Evolutionary conservation across 1,140 invertebrate genomes (phyloP).

Genomic region (Zeugodacus cucurbitae): DNA sequence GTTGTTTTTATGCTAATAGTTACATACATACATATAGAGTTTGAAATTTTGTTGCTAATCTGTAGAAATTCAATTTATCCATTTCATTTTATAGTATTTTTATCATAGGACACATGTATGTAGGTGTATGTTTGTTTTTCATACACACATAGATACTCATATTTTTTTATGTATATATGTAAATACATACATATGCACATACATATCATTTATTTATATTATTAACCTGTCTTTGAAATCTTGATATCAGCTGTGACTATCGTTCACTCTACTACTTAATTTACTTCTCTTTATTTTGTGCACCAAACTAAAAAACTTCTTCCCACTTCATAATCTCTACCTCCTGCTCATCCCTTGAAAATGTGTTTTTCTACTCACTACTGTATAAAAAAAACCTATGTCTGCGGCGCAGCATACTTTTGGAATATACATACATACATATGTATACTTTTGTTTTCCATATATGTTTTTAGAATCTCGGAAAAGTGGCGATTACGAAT

Average conservation of each 20-base stretch:
- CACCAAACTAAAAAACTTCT: slow-evolving; percentile 27
- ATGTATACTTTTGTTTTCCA: slow-evolving; percentile 38
- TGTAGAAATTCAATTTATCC: not conserved
- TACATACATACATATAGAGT: not conserved
- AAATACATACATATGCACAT: not conserved
- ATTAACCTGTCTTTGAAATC: slow-evolving; percentile 29
- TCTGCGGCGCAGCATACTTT: slow-evolving; percentile 31
- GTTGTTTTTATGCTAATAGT: not conserved
- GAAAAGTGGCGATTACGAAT: slow-evolving; percentile 23
- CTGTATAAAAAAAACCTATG: slow-evolving; percentile 32
- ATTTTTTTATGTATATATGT: not conserved
- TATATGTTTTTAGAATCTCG: slow-evolving; percentile 30
- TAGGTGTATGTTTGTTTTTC: not conserved
- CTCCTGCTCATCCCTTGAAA: not conserved
- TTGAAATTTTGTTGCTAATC: not conserved
- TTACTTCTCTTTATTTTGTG: not conserved
- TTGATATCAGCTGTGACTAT: slow-evolving; percentile 26
- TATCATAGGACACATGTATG: not conserved
- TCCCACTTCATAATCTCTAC: slow-evolving; percentile 32
- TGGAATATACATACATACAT: slow-evolving; percentile 34
- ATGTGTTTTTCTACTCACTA: slow-evolving; percentile 12
- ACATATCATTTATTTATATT: slow-evolving; percentile 36
- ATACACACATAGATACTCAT: not conserved
- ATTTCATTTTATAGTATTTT: not conserved
- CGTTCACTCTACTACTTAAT: slow-evolving; percentile 27